phyloP scores from a whole-genome alignment of 2,797 vertebrate genomes.

The Diplodus puntazzo region DNA sequence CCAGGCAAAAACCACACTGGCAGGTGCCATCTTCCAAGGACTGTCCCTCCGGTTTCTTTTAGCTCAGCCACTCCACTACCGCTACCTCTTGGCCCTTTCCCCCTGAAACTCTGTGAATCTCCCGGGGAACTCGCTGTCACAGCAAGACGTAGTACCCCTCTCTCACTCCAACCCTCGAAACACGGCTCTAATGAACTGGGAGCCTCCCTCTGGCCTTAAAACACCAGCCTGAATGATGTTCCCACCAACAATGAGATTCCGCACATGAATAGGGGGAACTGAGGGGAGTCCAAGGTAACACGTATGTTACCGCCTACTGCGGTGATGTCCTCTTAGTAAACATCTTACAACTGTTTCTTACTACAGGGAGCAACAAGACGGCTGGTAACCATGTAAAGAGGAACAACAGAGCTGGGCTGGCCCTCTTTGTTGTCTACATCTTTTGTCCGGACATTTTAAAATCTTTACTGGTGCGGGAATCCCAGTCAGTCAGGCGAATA shows the following conservation, averaged over 20 bases:
- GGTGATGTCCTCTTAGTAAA: slow-evolving; percentile 77
- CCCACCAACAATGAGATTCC: slow-evolving; percentile 86
- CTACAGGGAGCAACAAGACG: slow-evolving; percentile 69
- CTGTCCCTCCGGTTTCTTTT: slow-evolving; percentile 46
- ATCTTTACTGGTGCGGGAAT: slow-evolving; percentile 85
- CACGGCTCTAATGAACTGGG: slow-evolving; percentile 79
- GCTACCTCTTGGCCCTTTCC: slow-evolving; percentile 34
- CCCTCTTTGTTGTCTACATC: slow-evolving; percentile 74
- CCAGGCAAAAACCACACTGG: slow-evolving; percentile 68
- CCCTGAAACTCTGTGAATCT: slow-evolving; percentile 64
- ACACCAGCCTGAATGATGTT: slow-evolving; percentile 84
- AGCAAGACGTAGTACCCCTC: slow-evolving; percentile 67
- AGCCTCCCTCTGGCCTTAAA: slow-evolving; percentile 82
- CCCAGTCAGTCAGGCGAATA: slow-evolving; percentile 75
- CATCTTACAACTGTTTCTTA: slow-evolving; percentile 74
- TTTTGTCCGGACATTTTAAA: slow-evolving; percentile 83
- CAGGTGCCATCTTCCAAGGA: slow-evolving; percentile 78
- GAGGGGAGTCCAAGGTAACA: slow-evolving; percentile 83
- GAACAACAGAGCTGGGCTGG: slow-evolving; percentile 61
- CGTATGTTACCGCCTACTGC: slow-evolving; percentile 70
- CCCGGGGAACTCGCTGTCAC: slow-evolving; percentile 70
- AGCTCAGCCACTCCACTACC: slow-evolving; percentile 40
- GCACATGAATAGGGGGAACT: slow-evolving; percentile 77
- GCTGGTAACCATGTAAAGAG: slow-evolving; percentile 78
- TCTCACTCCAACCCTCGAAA: slow-evolving; percentile 68